These are phyloP conservation scores for Halcyon senegalensis DNA, from an alignment of 2,113 vertebrate species.

Conservation along the genomic window DNA sequence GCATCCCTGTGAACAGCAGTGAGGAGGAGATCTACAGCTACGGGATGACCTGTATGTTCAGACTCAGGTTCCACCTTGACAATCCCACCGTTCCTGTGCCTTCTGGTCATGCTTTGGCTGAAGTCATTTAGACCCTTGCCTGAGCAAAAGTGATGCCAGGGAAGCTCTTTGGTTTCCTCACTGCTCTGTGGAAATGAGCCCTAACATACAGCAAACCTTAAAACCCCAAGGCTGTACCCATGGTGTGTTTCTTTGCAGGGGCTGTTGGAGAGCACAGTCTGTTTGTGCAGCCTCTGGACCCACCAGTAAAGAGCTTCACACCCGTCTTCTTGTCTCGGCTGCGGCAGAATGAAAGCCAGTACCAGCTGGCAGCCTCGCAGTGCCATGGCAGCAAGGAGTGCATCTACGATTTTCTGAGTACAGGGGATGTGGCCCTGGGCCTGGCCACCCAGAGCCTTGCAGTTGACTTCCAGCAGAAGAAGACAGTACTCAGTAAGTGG, in stretches of 20 bases:
- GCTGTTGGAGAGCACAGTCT: not conserved
- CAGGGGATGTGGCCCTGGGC: conserved; percentile 21
- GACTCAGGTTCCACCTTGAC: not conserved
- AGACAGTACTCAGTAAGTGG: conserved; percentile 44
- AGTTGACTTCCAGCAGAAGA: conserved; percentile 3
- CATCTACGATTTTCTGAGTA: conserved; percentile 32
- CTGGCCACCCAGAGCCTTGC: conserved; percentile 24
- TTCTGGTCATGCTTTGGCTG: not conserved
- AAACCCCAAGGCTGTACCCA: not conserved
- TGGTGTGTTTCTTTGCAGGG: conserved; percentile 30
- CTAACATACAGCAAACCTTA: not conserved
- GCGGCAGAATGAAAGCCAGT: conserved; percentile 36
- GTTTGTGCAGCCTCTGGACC: conserved; percentile 7
- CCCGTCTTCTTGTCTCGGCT: conserved; percentile 58
- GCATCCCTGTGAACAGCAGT: conserved; percentile 26
- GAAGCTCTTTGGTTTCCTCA: not conserved
- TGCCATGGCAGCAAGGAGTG: conserved; percentile 23
- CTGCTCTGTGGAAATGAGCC: not conserved
- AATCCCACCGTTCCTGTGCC: accelerated
- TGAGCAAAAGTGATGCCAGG: not conserved
- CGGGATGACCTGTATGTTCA: conserved; percentile 53
- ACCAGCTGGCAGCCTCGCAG: not conserved
- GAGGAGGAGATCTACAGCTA: conserved; percentile 52
- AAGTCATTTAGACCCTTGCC: not conserved
- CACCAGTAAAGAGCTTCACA: not conserved